Evolutionary conservation across 1,140 invertebrate genomes (phyloP), one percentile per base, ranked within the genome.

Genomic region (Magallana ariakensis): DNA sequence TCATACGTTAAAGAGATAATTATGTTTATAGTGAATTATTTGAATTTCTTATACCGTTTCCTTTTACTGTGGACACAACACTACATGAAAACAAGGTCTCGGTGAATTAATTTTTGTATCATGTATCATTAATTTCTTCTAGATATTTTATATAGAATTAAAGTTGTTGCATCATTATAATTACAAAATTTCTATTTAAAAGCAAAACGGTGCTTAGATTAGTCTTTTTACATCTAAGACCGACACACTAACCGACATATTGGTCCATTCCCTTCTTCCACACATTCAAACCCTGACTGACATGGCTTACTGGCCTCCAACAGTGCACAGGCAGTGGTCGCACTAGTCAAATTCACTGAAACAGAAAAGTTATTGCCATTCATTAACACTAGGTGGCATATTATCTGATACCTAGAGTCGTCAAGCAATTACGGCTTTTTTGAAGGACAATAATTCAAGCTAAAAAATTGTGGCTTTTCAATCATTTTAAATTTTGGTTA

Each of bases 221-320:
- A 15, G 16, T 62, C 19, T 19, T 10, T 70, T 70, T 10, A n/a
- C n/a, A n/a, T n/a, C n/a, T n/a, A 70, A 1, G 11, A 66, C 7
- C 5, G 26, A 13, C 13, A 9, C 5, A 26, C 66, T 75, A 33
- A 26, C 66, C 66, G 66, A 13, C 66, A 75, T 4, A 75, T 19
- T 13, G 66, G 66, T 26, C 66, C 66, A 13, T 75, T 19, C 13
- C 33, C 22, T 75, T 75, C 66, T 75, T 75, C 66, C 22, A 75
- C 66, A 13, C 66, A 75, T 10, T 26, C 22, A 33, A 19, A 26
- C 33, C 66, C 66, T 26, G 19, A 26, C 4, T 22, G 22, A 75
- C 66, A 75, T 2, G 66, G 66, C 22, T 75, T 75, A 13, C 13
- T 75, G 9, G 66, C 66, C 66, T 75, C 22, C 66, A 75, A 26